phyloP scores from a whole-genome alignment of 2,888 invertebrate genomes.

The Drosophila atroscutellata region DNA sequence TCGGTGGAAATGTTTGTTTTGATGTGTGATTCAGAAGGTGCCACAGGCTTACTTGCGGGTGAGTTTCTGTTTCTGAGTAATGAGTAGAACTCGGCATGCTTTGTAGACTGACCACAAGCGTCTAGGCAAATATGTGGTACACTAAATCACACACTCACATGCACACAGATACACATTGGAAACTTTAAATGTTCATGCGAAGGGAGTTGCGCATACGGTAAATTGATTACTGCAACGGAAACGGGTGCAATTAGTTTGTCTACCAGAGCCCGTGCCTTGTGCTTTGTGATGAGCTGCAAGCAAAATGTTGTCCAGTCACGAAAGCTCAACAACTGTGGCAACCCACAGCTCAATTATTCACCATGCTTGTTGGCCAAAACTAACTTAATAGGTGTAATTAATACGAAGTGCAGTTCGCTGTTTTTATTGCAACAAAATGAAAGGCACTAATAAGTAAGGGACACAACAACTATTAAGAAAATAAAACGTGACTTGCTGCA shows the following conservation, averaged over 20 bases:
- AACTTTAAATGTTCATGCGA: constrained; percentile 28
- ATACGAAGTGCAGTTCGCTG: constrained; percentile 57
- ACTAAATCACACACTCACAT: constrained; percentile 2
- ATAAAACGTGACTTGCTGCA: constrained; percentile 4
- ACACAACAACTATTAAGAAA: constrained; percentile 14
- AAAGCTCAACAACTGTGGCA: constrained; percentile 17
- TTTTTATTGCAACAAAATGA: constrained; percentile 48
- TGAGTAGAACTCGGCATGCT: not conserved
- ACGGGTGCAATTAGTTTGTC: constrained; percentile 50
- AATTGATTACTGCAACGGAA: constrained; percentile 59
- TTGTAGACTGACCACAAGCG: constrained; percentile 23
- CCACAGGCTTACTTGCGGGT: constrained; percentile 32
- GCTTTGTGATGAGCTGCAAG: not conserved
- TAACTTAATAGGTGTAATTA: constrained; percentile 67
- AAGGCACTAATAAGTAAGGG: constrained; percentile 61
- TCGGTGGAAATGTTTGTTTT: constrained; percentile 37
- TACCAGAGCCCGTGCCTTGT: not conserved
- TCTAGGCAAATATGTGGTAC: constrained; percentile 16
- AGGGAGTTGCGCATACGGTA: constrained; percentile 42
- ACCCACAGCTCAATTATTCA: constrained; percentile 29
- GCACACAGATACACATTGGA: not conserved
- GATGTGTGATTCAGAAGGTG: constrained; percentile 28
- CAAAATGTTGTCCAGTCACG: constrained; percentile 50
- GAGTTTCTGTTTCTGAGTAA: constrained; percentile 13
- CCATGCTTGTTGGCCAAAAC: constrained; percentile 15